A percentile compares a stretch with the other conserved stretches of the same genome.
Evolutionary conservation across 2,113 vertebrate genomes (phyloP).

Genomic region (Sinocyclocheilus anshuiensis): DNA sequence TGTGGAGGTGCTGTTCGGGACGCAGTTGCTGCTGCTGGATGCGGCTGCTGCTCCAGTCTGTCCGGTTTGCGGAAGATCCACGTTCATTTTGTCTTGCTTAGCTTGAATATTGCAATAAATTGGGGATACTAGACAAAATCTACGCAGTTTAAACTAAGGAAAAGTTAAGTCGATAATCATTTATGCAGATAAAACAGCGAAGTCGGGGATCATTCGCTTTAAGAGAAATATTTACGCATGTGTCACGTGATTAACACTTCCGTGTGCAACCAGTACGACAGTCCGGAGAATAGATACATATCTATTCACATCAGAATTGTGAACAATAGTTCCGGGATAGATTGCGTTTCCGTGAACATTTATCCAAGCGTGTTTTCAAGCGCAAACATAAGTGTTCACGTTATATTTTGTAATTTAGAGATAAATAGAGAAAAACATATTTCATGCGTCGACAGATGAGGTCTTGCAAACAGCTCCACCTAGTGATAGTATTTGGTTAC

Average conservation of each 20-base stretch:
- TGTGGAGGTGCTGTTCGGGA: constrained; percentile 67
- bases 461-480: background rate
- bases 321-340: constrained; percentile 6
- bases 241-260: background rate
- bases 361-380: background rate
- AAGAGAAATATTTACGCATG: background rate
- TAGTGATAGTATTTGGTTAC: background rate
- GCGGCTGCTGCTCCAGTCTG: constrained; percentile 68
- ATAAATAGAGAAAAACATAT: background rate
- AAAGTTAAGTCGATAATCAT: background rate
- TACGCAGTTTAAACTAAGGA: background rate
- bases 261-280: background rate
- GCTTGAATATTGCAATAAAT: background rate
- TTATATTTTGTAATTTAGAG: background rate
- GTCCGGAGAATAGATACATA: background rate
- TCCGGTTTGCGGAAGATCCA: constrained; percentile 70
- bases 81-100: constrained; percentile 64
- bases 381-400: too few species aligned
- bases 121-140: background rate
- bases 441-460: background rate
- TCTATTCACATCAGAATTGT: too few species aligned
- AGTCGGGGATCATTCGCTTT: background rate
- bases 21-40: constrained; percentile 72
- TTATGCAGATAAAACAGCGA: background rate
- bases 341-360: background rate